Evolutionary conservation across 2,797 vertebrate genomes (phyloP).

Genomic region (Melanitta fusca): DNA sequence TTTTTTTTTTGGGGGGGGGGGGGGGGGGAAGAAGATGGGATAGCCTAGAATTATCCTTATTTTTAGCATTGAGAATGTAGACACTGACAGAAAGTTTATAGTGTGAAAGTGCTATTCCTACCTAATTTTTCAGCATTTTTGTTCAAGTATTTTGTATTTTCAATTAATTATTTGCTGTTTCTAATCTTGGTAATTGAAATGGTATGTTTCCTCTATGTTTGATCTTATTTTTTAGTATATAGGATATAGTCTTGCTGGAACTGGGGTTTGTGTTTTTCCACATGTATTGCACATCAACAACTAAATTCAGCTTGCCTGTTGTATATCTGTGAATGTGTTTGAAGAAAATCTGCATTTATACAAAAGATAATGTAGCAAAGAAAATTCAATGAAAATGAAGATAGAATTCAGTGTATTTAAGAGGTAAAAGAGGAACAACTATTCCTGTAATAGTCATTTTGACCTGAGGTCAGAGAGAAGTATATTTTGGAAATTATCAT

Average conservation of each 20-base stretch:
- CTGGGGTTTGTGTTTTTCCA: not conserved
- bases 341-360: not conserved
- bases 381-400: slow-evolving; percentile 1
- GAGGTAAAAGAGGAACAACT: not conserved
- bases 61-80: not conserved
- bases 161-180: not conserved
- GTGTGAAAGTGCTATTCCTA: not conserved
- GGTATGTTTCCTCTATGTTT: not conserved
- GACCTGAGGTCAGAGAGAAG: not conserved
- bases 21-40: not conserved
- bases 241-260: rapidly evolving
- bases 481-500: not conserved
- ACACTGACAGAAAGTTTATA: not conserved
- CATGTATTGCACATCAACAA: not conserved
- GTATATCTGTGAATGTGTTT: slow-evolving; percentile 3
- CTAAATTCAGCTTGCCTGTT: slow-evolving; percentile 18
- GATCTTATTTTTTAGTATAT: not conserved
- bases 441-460: not conserved
- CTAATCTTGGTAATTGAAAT: not conserved
- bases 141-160: not conserved
- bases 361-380: not conserved
- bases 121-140: not conserved
- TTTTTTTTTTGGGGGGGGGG: not conserved
- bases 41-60: not conserved
- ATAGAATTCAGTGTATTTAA: slow-evolving; percentile 2